Base-by-base conservation (phyloP, 2,113 vertebrate species). In the Esox niger region DNA sequence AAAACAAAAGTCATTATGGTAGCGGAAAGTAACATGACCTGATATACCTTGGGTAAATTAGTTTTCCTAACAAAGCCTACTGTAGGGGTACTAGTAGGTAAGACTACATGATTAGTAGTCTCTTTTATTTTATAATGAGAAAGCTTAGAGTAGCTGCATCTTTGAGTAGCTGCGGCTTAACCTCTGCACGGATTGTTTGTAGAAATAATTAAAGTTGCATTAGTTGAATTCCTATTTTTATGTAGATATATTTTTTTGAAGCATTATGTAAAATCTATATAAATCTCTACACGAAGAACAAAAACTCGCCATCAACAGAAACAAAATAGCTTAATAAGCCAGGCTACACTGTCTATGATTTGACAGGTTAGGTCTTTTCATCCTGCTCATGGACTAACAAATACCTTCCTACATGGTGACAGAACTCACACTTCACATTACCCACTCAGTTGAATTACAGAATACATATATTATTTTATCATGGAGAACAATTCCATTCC, bases 1-100 rank as follows among this genome's bases (percentile, higher is more conserved):
- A 64, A 76, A 79, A 77, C 60, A 70, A 70, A 84, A 74, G 69
- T 69, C 69, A 78, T 83, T 75, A 68, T 54, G 62, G 54, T 33
- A 77, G n/a, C 46, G 66, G 62, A 70, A 63, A 64, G 35, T 62
- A 71, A 23, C n/a, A 11, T 58, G 55, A 58, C 64, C 25, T 52
- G 60, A 70, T 75, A 26, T 20, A 57, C 35, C 67, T 25, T 46
- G 31, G 46, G 49, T 65, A 54, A 76, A 81, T 81, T 64, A 64
- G 35, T 35, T 81, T 73, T 25, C 29, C 7, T n/a, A 27, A 10
- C 15, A 25, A 15, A n/a, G 47, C n/a, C n/a, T 23, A 52, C 8
- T 59, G 57, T 59, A 59, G 6, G 43, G 30, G 29, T 20, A 62
- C 33, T 35, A n/a, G 66, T 30, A 25, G 32, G 32, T 26, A 33